phyloP scores from a whole-genome alignment of 2,113 vertebrate genomes.

The Mastomys natalensis region DNA sequence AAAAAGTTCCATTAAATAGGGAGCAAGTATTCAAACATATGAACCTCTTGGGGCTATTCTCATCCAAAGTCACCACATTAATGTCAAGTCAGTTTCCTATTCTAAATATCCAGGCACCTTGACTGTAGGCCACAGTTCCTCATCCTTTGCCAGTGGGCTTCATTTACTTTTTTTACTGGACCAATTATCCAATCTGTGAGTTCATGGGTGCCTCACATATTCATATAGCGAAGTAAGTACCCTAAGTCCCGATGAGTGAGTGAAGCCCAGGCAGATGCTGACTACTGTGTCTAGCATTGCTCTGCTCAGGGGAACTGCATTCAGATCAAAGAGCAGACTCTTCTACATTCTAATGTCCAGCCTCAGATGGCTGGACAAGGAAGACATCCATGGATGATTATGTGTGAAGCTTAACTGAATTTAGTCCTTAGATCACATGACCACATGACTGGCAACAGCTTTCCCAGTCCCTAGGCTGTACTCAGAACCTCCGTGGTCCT shows the following conservation, averaged over 20 bases:
- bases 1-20: not conserved
- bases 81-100: not conserved
- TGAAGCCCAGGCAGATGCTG: fast-evolving
- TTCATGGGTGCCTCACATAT: not conserved
- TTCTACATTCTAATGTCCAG: not conserved
- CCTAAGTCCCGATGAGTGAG: not conserved
- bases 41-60: not conserved
- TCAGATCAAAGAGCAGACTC: not conserved
- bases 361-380: not conserved
- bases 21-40: not conserved
- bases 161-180: not conserved
- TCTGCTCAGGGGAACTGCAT: not conserved
- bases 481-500: not conserved
- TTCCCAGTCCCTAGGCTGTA: not conserved
- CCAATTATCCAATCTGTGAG: not conserved
- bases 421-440: not conserved
- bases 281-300: not conserved
- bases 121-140: fast-evolving
- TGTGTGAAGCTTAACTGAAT: not conserved
- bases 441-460: not conserved
- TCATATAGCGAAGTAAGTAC: not conserved
- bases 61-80: not conserved
- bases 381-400: not conserved
- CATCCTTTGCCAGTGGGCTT: not conserved
- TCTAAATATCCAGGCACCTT: not conserved